phyloP scores from a whole-genome alignment of 2,888 invertebrate genomes.

The Biston betularia region DNA sequence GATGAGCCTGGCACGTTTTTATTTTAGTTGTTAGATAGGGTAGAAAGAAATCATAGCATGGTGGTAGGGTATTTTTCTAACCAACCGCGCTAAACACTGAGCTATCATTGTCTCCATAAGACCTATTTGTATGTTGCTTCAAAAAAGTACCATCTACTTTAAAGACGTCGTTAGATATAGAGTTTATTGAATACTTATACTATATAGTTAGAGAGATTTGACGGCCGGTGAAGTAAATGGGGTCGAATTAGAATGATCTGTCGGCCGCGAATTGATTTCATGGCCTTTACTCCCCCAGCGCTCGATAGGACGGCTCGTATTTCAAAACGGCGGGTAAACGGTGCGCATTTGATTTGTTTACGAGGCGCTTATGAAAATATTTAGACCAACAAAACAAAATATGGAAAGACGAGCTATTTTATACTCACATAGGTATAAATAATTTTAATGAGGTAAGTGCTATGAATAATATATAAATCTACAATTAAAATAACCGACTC shows the following conservation, averaged over 20 bases:
- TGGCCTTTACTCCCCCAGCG: conserved; percentile 17
- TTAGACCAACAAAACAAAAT: conserved; percentile 5
- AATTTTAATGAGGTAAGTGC: too few relatives aligned
- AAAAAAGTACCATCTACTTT: too few relatives aligned
- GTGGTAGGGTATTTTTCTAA: too few relatives aligned
- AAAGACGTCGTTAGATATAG: neutral
- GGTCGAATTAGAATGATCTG: conserved; percentile 34
- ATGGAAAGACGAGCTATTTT: too few relatives aligned
- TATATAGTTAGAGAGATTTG: conserved; percentile 28
- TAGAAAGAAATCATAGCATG: too few relatives aligned
- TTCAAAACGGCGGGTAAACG: conserved; percentile 29
- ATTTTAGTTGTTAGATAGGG: too few relatives aligned
- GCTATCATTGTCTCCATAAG: too few relatives aligned
- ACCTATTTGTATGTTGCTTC: too few relatives aligned
- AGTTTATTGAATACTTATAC: neutral
- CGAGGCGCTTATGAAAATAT: conserved; percentile 12
- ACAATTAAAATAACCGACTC: too few relatives aligned
- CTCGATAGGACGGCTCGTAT: conserved; percentile 20
- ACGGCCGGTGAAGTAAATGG: conserved; percentile 21
- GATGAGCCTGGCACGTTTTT: neutral
- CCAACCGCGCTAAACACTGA: too few relatives aligned
- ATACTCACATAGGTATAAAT: too few relatives aligned
- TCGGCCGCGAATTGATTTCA: conserved; percentile 33
- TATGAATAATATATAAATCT: too few relatives aligned
- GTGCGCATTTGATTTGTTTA: conserved; percentile 18